Evolutionary conservation across 2,888 invertebrate genomes (phyloP).

Genomic region (Scotopteryx bipunctaria): DNA sequence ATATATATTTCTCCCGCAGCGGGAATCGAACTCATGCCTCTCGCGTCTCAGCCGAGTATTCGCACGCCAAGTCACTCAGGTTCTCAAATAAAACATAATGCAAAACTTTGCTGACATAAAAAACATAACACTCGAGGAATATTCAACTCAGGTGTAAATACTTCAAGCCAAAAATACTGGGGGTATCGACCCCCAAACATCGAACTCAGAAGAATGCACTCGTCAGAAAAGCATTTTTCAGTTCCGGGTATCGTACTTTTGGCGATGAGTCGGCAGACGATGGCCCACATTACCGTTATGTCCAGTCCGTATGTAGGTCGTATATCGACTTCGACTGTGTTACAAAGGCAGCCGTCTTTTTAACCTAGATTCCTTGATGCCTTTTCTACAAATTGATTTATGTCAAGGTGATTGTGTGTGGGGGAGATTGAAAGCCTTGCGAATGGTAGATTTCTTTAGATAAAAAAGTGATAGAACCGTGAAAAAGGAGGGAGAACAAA

Average conservation of each 20-base stretch:
- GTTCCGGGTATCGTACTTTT: constrained; percentile 27
- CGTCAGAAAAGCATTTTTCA: constrained; percentile 5
- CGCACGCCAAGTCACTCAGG: no score
- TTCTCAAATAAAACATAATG: no score
- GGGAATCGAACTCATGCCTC: no score
- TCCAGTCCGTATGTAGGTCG: constrained; percentile 29
- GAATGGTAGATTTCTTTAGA: neutral
- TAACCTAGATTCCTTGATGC: constrained; percentile 30
- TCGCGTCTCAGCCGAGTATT: no score
- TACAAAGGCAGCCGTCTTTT: constrained; percentile 22
- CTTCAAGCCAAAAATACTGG: neutral
- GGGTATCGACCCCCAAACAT: constrained; percentile 15
- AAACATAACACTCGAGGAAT: no score
- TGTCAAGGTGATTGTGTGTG: constrained; percentile 28
- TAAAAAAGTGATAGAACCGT: no score
- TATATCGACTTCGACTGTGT: constrained; percentile 21
- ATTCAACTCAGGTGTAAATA: constrained; percentile 2
- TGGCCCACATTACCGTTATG: constrained; percentile 39
- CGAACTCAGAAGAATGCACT: constrained; percentile 9
- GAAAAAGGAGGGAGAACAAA: neutral
- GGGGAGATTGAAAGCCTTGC: constrained; percentile 1
- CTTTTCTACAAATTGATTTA: constrained; percentile 14
- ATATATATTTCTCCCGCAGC: no score
- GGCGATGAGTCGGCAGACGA: constrained; percentile 23
- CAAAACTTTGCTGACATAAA: no score